Conservation (phyloP, 1,140 invertebrate genomes). For the Drosophila triauraria region DNA sequence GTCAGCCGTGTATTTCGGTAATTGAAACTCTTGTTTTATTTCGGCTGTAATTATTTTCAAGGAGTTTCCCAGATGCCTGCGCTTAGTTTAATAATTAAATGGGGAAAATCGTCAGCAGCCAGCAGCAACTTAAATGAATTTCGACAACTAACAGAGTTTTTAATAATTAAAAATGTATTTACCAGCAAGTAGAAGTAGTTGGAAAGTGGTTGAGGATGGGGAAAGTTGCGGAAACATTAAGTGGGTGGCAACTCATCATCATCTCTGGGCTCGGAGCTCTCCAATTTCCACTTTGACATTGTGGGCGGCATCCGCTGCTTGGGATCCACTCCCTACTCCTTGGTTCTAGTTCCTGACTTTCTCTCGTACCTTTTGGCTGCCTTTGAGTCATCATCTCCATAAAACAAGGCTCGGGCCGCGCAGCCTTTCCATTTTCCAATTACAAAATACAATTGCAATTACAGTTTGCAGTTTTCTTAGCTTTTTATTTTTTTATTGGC, state of each 20-base stretch:
- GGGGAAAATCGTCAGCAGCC: conserved; percentile 9
- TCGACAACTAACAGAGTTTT: conserved; percentile 20
- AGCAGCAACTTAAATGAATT: conserved; percentile 17
- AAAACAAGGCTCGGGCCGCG: conserved; percentile 1
- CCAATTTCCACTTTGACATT: conserved; percentile 17
- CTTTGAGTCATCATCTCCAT: background rate
- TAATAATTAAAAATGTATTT: conserved; percentile 44
- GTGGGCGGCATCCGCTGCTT: conserved; percentile 33
- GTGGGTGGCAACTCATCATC: conserved; percentile 36
- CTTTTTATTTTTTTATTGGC: conserved; percentile 15
- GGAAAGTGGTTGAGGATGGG: conserved; percentile 13
- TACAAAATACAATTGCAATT: conserved; percentile 33
- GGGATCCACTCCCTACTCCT: conserved; percentile 18
- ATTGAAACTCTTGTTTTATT: conserved; percentile 63
- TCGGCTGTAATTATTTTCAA: conserved; percentile 45
- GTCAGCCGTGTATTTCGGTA: conserved; percentile 28
- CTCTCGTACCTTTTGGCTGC: conserved; percentile 6
- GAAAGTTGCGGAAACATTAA: conserved; percentile 27
- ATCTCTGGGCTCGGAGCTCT: background rate
- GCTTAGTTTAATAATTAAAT: conserved; percentile 36
- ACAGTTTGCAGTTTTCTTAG: conserved; percentile 15
- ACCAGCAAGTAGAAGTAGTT: background rate
- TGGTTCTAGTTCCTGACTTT: conserved; percentile 39
- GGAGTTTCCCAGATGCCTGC: conserved; percentile 16
- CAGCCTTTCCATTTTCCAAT: conserved; percentile 30